A percentile compares a stretch with the other conserved stretches of the same genome.
Conservation (phyloP, 2,888 invertebrate genomes). For the Rhimphoctona megacephalus region DNA sequence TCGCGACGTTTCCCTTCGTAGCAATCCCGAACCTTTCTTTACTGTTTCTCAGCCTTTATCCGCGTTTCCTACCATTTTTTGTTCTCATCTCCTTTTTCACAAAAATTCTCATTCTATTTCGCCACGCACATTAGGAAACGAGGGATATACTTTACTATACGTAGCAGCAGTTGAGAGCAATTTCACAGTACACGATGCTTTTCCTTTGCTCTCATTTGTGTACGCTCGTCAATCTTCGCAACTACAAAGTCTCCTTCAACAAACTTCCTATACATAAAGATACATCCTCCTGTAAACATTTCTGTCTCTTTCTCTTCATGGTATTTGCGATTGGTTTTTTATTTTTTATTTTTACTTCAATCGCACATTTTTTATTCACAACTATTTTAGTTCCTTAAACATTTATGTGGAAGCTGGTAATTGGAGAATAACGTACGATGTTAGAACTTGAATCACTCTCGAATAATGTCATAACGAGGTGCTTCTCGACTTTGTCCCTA, state of each 20-base stretch:
- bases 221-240: constrained; percentile 7
- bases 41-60: constrained; percentile 8
- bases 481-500: neutral
- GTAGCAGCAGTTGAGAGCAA: constrained; percentile 35
- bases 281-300: neutral
- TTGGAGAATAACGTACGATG: constrained; percentile 4
- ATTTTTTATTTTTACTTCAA: neutral
- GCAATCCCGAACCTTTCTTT: constrained; percentile 5
- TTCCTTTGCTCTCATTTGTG: constrained; percentile 21
- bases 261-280: neutral
- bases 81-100: constrained; percentile 6
- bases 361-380: neutral
- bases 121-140: constrained; percentile 8
- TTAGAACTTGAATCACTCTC: neutral
- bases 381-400: neutral
- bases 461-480: neutral
- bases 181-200: constrained; percentile 23
- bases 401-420: neutral
- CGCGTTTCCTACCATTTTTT: neutral
- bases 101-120: constrained; percentile 17
- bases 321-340: neutral
- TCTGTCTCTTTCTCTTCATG: neutral
- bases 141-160: constrained; percentile 23
- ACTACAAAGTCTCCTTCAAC: constrained; percentile 37
- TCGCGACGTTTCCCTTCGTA: constrained; percentile 37